Conservation (phyloP, 2,113 vertebrate species). For the Indicator maculatus region DNA sequence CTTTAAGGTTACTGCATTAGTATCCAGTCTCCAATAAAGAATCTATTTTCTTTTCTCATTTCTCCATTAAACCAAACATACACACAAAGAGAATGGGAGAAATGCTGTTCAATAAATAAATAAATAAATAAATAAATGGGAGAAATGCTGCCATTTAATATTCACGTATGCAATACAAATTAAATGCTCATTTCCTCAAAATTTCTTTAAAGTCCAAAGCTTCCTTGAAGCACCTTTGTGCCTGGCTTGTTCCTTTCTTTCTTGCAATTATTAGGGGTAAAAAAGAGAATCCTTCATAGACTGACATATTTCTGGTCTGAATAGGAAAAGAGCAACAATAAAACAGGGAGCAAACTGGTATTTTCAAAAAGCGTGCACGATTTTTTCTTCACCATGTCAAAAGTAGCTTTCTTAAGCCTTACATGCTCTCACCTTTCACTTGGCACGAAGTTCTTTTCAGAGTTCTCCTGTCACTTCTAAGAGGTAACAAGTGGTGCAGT, state of each 20-base stretch:
- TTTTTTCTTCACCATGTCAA: not conserved
- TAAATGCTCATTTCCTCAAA: slow-evolving; percentile 38
- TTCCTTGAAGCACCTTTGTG: not conserved
- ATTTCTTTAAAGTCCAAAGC: slow-evolving; percentile 45
- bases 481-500: not conserved
- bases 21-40: slow-evolving; percentile 67
- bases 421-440: not conserved
- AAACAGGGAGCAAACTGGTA: not conserved
- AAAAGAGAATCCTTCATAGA: not conserved
- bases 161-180: slow-evolving; percentile 45
- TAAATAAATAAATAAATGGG: not conserved
- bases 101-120: not conserved
- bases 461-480: not conserved
- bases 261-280: not conserved
- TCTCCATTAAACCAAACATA: slow-evolving; percentile 69
- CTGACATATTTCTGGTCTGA: not conserved
- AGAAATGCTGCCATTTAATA: slow-evolving; percentile 53
- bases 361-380: not conserved
- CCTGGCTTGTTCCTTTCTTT: not conserved
- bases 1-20: slow-evolving; percentile 73
- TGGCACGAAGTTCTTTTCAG: not conserved
- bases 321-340: not conserved
- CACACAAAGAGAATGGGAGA: slow-evolving; percentile 28
- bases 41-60: slow-evolving; percentile 63
- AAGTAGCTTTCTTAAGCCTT: not conserved